Conservation (phyloP, 2,113 vertebrate genomes). For the Phalacrocorax pelagicus region DNA sequence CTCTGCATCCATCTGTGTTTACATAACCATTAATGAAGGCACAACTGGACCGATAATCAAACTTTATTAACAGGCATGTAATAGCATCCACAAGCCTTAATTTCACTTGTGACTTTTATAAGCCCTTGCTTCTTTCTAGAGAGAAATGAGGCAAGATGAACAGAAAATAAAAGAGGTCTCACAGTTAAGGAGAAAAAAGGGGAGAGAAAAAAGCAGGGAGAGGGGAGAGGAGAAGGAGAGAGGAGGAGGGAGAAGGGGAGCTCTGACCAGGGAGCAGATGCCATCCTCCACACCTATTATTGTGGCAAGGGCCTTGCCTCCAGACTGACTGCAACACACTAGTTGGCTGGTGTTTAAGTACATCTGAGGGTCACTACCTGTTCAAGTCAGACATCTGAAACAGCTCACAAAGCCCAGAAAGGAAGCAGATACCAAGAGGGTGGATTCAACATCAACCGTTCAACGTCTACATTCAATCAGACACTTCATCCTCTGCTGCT, state of each 20-base stretch:
- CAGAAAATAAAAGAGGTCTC: not conserved
- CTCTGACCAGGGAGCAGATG: not conserved
- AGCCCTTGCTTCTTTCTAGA: not conserved
- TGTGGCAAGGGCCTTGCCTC: not conserved
- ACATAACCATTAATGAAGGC: not conserved
- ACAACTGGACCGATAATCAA: slow-evolving; percentile 4
- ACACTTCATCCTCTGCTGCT: not conserved
- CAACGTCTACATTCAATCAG: not conserved
- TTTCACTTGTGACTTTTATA: not conserved
- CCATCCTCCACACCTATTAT: not conserved
- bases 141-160: not conserved
- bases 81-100: not conserved
- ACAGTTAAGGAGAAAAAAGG: not conserved
- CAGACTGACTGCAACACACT: not conserved
- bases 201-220: not conserved
- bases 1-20: slow-evolving; percentile 36
- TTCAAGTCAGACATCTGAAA: not conserved
- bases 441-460: not conserved
- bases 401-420: not conserved
- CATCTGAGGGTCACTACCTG: not conserved
- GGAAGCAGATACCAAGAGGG: not conserved
- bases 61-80: slow-evolving; percentile 10
- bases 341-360: not conserved
- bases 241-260: not conserved
- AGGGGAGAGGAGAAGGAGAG: not conserved